Percentiles rank a stretch among this genome's conserved stretches.
phyloP scores from a whole-genome alignment of 2,797 vertebrate species.

The Australoheros facetus region DNA sequence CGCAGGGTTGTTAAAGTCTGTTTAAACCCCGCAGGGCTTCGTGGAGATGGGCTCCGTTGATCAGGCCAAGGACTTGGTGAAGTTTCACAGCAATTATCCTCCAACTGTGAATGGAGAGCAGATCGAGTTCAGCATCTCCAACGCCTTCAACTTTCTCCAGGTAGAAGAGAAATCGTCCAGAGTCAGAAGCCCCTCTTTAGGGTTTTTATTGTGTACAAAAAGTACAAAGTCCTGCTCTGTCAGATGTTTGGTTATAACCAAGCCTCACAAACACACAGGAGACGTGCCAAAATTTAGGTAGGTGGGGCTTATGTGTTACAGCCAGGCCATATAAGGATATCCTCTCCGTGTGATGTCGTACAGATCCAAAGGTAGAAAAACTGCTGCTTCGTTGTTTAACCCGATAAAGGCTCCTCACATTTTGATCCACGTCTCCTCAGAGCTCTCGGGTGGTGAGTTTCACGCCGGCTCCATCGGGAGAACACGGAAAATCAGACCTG shows the following conservation, averaged over 20 bases:
- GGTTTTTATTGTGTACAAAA: background rate
- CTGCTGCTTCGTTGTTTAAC: background rate
- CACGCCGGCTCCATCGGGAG: slow-evolving; percentile 63
- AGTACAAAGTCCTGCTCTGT: background rate
- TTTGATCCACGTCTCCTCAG: slow-evolving; percentile 32
- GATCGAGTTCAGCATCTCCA: slow-evolving; percentile 70
- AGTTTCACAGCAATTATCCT: slow-evolving; percentile 60
- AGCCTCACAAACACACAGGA: background rate
- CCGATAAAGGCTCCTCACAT: background rate
- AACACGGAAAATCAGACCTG: slow-evolving; percentile 65
- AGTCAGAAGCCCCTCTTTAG: background rate
- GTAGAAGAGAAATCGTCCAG: slow-evolving; percentile 22
- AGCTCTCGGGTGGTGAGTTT: slow-evolving; percentile 76
- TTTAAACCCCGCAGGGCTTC: slow-evolving; percentile 63
- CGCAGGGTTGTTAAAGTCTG: background rate
- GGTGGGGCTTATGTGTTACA: background rate
- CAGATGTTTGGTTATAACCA: background rate
- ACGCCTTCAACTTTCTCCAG: slow-evolving; percentile 74
- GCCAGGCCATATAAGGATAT: background rate
- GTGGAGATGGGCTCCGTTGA: slow-evolving; percentile 70
- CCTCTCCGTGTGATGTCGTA: background rate
- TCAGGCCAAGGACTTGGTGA: slow-evolving; percentile 75
- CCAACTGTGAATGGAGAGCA: slow-evolving; percentile 47
- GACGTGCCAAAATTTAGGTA: background rate
- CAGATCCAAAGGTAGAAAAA: background rate